These are phyloP conservation scores for Zygogramma bicolorata DNA, from an alignment of 2,888 invertebrate species.

Conservation along the genomic window DNA sequence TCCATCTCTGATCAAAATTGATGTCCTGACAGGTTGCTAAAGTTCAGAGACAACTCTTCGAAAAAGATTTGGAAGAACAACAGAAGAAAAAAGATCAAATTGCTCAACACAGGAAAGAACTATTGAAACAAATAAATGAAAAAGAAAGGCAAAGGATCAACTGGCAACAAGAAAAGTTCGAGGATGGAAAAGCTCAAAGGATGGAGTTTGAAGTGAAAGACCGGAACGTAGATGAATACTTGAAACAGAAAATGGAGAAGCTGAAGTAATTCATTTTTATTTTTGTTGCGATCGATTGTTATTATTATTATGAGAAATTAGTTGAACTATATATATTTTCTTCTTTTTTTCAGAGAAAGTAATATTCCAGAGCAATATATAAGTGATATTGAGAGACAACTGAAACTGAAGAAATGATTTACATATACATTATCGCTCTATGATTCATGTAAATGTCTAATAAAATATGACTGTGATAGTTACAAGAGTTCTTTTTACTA, in stretches of 20 bases:
- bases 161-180: slow-evolving; percentile 73
- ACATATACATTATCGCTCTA: not conserved
- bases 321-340: not conserved
- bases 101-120: slow-evolving; percentile 72
- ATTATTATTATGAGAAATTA: not conserved
- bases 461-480: not conserved
- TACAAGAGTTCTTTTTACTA: not conserved
- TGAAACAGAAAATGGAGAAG: slow-evolving; percentile 71
- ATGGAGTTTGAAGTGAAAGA: slow-evolving; percentile 73
- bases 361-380: slow-evolving; percentile 60
- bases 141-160: slow-evolving; percentile 76
- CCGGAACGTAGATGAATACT: slow-evolving; percentile 67
- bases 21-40: slow-evolving; percentile 71
- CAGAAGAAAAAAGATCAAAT: slow-evolving; percentile 65
- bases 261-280: slow-evolving; percentile 65
- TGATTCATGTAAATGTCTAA: not conserved
- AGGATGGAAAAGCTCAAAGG: slow-evolving; percentile 75
- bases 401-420: slow-evolving; percentile 44
- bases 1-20: no score
- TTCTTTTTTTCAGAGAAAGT: slow-evolving; percentile 50
- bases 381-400: slow-evolving; percentile 59
- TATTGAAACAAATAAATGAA: slow-evolving; percentile 78
- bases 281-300: not conserved
- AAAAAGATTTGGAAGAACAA: slow-evolving; percentile 64
- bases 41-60: slow-evolving; percentile 65